phyloP scores from a whole-genome alignment of 2,797 vertebrate species.

The Novumbra hubbsi region DNA sequence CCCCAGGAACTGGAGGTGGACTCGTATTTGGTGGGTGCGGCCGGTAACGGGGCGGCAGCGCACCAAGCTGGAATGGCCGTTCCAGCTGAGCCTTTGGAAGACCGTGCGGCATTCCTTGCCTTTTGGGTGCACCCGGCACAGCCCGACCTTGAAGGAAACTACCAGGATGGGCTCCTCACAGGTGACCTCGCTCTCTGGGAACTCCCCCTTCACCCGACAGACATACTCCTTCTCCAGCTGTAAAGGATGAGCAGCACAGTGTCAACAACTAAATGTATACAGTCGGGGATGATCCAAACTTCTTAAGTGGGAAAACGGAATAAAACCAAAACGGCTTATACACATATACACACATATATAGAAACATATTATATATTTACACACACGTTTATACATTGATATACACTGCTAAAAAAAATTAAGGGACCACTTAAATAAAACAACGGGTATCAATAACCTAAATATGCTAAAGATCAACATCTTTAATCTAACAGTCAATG shows the following conservation, averaged over 20 bases:
- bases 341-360: no score
- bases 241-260: constrained; percentile 16
- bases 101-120: constrained; percentile 88
- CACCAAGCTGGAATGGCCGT: constrained; percentile 86
- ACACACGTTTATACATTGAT: no score
- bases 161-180: constrained; percentile 94
- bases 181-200: constrained; percentile 80
- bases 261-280: not conserved
- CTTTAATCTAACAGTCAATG: no score
- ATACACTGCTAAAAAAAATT: no score
- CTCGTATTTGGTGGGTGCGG: constrained; percentile 96
- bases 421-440: no score
- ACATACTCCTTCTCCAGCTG: constrained; percentile 97
- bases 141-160: constrained; percentile 86
- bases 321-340: no score
- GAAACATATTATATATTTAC: no score
- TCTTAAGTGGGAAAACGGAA: no score
- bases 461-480: no score
- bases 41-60: constrained; percentile 88
- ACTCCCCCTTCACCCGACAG: constrained; percentile 90
- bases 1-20: constrained; percentile 94
- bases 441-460: no score
- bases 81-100: constrained; percentile 90
- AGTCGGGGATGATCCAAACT: not conserved
- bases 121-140: constrained; percentile 89